Percentiles rank a stretch among this genome's conserved stretches.
phyloP scores from a whole-genome alignment of 2,888 invertebrate species.

The Atherix ibis region DNA sequence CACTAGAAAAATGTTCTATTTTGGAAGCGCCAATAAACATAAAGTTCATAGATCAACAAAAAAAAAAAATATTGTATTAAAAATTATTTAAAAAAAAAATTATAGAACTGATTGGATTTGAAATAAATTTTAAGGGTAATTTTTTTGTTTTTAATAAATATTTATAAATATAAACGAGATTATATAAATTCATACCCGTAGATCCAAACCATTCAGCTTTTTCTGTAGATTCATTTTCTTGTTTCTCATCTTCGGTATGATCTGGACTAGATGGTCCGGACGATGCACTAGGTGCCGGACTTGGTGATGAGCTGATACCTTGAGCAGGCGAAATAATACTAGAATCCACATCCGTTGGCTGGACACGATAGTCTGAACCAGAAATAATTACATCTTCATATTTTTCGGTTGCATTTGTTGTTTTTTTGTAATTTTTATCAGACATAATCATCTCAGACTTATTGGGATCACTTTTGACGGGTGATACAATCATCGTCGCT shows the following conservation, averaged over 20 bases:
- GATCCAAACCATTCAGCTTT: conserved; percentile 29
- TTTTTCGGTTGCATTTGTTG: background rate
- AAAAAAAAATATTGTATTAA: too few relatives aligned
- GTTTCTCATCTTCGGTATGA: conserved; percentile 36
- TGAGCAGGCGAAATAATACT: conserved; percentile 15
- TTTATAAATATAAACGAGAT: too few relatives aligned
- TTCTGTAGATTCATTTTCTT: conserved; percentile 40
- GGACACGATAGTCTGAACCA: conserved; percentile 18
- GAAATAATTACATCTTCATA: conserved; percentile 6
- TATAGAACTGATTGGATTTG: too few relatives aligned
- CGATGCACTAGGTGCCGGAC: conserved; percentile 28
- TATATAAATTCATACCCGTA: too few relatives aligned
- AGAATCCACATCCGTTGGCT: conserved; percentile 20
- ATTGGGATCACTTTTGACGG: conserved; percentile 20
- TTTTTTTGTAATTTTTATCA: background rate
- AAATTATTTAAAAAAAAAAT: too few relatives aligned
- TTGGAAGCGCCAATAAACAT: too few relatives aligned
- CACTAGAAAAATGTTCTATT: too few relatives aligned
- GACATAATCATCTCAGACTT: conserved; percentile 25
- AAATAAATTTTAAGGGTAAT: too few relatives aligned
- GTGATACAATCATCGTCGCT: conserved; percentile 24
- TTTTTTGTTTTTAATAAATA: too few relatives aligned
- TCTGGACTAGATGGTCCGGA: conserved; percentile 33
- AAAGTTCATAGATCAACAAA: too few relatives aligned
- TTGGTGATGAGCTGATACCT: conserved; percentile 21